Evolutionary conservation across 1,140 invertebrate genomes (phyloP).

Genomic region (Ceratina calcarata): DNA sequence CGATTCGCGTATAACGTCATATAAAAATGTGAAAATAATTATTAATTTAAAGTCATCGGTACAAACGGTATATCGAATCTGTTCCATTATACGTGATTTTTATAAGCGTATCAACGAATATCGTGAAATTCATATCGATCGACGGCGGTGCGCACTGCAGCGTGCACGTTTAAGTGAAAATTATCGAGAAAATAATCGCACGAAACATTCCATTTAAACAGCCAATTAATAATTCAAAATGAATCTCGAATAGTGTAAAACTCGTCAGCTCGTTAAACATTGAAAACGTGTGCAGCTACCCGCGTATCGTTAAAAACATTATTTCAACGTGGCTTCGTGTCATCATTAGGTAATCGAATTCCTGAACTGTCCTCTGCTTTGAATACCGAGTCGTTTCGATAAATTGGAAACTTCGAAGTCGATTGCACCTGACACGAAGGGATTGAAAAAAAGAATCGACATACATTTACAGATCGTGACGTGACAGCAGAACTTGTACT

Average conservation of each 20-base stretch:
- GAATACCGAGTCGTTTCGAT: conserved; percentile 5
- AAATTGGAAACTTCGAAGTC: conserved; percentile 16
- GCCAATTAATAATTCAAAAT: background rate
- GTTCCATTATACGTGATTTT: background rate
- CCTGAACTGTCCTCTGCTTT: background rate
- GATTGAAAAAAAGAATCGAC: background rate
- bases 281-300: background rate
- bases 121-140: background rate
- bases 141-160: background rate
- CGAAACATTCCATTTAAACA: background rate
- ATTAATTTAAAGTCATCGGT: too few species aligned
- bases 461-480: background rate
- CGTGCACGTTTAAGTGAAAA: background rate
- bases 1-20: too few species aligned
- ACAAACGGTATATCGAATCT: background rate
- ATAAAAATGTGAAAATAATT: too few species aligned
- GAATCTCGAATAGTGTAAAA: background rate
- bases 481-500: too few species aligned
- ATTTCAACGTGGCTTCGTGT: background rate
- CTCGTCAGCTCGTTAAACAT: background rate
- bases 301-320: background rate
- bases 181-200: background rate
- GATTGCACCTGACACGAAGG: background rate
- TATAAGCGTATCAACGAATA: background rate
- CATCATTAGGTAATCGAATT: background rate